phyloP scores from a whole-genome alignment of 2,797 vertebrate genomes.

The Diceros bicornis region DNA sequence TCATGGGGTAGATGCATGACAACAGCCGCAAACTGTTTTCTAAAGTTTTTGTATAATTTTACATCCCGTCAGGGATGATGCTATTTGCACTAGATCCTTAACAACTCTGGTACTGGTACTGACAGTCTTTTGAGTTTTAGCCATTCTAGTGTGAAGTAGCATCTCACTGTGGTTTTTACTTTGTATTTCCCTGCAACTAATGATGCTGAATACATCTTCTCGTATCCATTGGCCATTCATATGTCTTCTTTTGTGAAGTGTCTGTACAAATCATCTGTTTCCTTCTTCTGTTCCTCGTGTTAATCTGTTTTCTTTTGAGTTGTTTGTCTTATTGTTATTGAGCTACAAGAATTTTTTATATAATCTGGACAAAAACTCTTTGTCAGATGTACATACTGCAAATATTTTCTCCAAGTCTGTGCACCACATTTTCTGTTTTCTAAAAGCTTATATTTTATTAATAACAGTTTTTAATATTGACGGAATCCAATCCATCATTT shows the following conservation, averaged over 20 bases:
- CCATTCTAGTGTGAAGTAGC: neutral
- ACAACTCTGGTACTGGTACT: neutral
- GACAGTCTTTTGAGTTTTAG: neutral
- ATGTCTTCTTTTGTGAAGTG: neutral
- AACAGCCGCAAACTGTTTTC: neutral
- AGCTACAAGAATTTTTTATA: neutral
- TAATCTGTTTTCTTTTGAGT: neutral
- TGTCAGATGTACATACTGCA: neutral
- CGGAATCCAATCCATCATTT: neutral
- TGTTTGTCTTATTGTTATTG: neutral
- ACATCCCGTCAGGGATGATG: neutral
- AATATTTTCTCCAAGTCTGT: neutral
- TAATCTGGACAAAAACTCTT: neutral
- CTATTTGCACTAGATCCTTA: neutral
- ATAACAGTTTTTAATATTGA: neutral
- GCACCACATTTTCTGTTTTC: neutral
- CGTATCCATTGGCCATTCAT: neutral
- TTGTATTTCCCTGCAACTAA: neutral
- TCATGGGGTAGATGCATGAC: neutral
- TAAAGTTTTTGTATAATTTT: conserved; percentile 46
- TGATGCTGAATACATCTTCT: neutral
- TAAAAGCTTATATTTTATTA: neutral
- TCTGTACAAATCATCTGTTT: neutral
- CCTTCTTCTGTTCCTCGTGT: neutral
- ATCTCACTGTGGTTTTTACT: neutral